These are phyloP conservation scores for Henricia sp. DNA, from an alignment of 53 echinoderm and acorn worm genomes.

Conservation along the genomic window DNA sequence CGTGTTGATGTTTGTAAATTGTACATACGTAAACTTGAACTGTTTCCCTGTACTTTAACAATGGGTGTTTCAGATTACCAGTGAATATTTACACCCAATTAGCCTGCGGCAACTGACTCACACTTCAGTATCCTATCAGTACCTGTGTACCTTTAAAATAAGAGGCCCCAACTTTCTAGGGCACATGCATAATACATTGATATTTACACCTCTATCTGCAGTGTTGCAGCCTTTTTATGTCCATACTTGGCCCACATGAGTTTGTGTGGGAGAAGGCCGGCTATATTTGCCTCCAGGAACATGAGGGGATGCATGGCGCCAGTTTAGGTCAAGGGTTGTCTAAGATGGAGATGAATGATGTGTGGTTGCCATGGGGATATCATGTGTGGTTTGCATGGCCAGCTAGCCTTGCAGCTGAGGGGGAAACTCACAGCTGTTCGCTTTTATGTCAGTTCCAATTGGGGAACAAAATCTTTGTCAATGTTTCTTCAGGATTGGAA, in stretches of 20 bases:
- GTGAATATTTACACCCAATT: too few species aligned
- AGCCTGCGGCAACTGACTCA: too few species aligned
- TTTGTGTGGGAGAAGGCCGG: slow-evolving; percentile 17
- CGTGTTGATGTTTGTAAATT: too few species aligned
- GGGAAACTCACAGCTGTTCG: slow-evolving; percentile 39
- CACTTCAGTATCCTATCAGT: too few species aligned
- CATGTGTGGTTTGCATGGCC: slow-evolving; percentile 28
- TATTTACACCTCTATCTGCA: slow-evolving; percentile 46
- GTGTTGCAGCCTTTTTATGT: slow-evolving; percentile 39
- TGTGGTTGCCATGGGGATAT: slow-evolving; percentile 54
- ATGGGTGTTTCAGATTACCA: too few species aligned
- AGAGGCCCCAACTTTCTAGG: slow-evolving; percentile 19
- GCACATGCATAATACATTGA: slow-evolving; percentile 47
- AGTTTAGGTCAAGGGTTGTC: slow-evolving; percentile 27
- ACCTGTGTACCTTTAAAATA: too few species aligned
- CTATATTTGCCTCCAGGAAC: slow-evolving; percentile 1
- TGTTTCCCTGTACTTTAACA: too few species aligned
- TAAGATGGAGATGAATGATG: slow-evolving; percentile 55
- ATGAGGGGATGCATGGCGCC: slow-evolving; percentile 50
- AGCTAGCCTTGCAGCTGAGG: neutral
- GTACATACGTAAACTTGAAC: too few species aligned
- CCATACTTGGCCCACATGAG: slow-evolving; percentile 11
- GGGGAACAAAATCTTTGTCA: slow-evolving; percentile 24
- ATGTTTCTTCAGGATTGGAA: too few species aligned
- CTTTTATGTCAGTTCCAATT: slow-evolving; percentile 12